Evolutionary conservation across 1,140 invertebrate species (phyloP).

Genomic region (Pseudomyrmex sp.): DNA sequence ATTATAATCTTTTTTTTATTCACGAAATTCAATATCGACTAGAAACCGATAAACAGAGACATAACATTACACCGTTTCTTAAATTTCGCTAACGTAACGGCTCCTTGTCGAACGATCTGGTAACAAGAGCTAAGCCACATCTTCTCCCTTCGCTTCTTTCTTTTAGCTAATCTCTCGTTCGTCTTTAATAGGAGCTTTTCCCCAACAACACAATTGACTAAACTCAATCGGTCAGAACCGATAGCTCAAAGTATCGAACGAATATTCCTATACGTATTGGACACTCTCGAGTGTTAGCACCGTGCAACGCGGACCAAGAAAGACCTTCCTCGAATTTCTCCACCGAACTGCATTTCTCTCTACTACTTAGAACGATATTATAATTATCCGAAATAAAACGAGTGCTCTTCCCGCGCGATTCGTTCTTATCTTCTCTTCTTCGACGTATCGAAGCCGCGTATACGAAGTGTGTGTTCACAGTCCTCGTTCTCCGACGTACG

Average conservation of each 20-base stretch:
- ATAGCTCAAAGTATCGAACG: not conserved
- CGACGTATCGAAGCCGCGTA: not conserved
- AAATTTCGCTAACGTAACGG: constrained; percentile 19
- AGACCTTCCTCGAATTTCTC: constrained; percentile 1
- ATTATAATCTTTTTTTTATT: not conserved
- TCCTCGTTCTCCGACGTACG: not conserved
- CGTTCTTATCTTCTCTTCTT: not conserved
- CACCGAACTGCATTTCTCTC: not conserved
- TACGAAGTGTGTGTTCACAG: constrained; percentile 12
- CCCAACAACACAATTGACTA: constrained; percentile 31
- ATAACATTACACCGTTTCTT: not conserved
- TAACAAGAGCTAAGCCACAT: constrained; percentile 3
- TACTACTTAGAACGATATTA: not conserved
- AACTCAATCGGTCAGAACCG: not conserved
- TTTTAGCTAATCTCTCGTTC: not conserved
- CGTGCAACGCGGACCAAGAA: not conserved
- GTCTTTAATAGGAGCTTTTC: constrained; percentile 19
- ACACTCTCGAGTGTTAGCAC: constrained; percentile 36
- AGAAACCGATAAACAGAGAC: constrained; percentile 15
- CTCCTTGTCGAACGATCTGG: not conserved
- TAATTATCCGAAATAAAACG: too few relatives aligned
- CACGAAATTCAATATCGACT: constrained; percentile 15
- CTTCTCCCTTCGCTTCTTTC: not conserved
- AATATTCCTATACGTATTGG: constrained; percentile 22
- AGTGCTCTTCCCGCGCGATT: not conserved